Percentiles rank a stretch among this genome's conserved stretches.
These are phyloP conservation scores for Drosophila longiperda DNA, from an alignment of 2,888 invertebrate genomes.

Conservation along the genomic window DNA sequence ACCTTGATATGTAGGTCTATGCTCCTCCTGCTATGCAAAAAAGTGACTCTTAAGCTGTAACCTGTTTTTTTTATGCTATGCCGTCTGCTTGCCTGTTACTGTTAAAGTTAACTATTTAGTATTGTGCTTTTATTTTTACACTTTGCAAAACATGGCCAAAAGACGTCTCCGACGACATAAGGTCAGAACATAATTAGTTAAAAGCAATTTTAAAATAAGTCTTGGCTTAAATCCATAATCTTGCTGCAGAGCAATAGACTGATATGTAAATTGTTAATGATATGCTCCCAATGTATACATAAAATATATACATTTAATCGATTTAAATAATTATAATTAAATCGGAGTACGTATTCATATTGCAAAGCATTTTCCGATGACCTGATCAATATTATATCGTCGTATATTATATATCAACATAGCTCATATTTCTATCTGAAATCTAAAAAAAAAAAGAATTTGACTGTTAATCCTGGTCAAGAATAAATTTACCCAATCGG, in stretches of 20 bases:
- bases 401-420: no score
- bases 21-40: neutral
- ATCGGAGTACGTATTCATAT: neutral
- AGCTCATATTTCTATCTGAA: no score
- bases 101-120: conserved; percentile 74
- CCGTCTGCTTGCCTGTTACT: conserved; percentile 67
- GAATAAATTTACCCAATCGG: neutral
- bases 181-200: neutral
- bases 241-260: neutral
- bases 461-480: neutral
- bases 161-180: no score
- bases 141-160: neutral
- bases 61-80: conserved; percentile 15
- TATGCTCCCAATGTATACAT: neutral
- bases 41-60: neutral
- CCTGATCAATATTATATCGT: no score
- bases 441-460: neutral
- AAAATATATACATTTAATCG: neutral
- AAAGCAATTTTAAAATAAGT: neutral
- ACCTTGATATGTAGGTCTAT: neutral
- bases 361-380: no score
- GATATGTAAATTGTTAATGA: neutral
- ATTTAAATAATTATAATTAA: neutral
- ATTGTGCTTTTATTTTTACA: neutral
- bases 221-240: neutral